A percentile compares a stretch with the other conserved stretches of the same genome.
phyloP scores from a whole-genome alignment of 2,888 invertebrate species.

The Mythimna ferrago region DNA sequence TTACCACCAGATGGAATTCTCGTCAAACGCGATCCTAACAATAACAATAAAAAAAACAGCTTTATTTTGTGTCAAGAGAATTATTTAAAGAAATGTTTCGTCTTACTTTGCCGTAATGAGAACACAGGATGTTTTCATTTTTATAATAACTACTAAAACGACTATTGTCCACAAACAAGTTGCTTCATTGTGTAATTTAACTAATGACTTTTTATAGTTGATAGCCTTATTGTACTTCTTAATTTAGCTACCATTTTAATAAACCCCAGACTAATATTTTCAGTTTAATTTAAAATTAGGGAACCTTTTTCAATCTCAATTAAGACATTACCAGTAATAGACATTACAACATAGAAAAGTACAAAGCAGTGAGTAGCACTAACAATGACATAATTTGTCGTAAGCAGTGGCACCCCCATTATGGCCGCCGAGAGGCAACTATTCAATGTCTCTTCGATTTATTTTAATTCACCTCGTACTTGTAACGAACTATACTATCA shows the following conservation, averaged over 20 bases:
- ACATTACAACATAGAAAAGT: neutral
- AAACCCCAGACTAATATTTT: neutral
- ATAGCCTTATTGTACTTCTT: neutral
- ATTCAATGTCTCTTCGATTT: conserved; percentile 76
- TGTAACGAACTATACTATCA: conserved; percentile 40
- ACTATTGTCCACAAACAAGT: neutral
- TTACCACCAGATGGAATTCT: too few species aligned
- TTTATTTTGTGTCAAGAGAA: neutral
- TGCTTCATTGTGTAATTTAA: neutral
- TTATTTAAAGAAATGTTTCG: neutral
- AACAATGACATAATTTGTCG: conserved; percentile 53
- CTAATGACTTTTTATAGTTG: neutral
- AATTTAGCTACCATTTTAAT: neutral
- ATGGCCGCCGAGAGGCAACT: conserved; percentile 67
- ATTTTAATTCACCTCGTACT: conserved; percentile 74
- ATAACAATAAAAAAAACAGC: neutral
- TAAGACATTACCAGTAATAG: neutral
- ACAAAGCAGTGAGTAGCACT: conserved; percentile 6
- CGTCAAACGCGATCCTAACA: too few species aligned
- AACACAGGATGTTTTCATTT: neutral
- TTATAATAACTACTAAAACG: conserved; percentile 1
- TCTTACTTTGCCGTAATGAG: neutral
- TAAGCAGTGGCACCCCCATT: conserved; percentile 30
- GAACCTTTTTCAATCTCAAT: conserved; percentile 8
- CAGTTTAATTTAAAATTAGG: neutral